Evolutionary conservation across 2,113 vertebrate species (phyloP).

Genomic region (Leiothrix lutea): DNA sequence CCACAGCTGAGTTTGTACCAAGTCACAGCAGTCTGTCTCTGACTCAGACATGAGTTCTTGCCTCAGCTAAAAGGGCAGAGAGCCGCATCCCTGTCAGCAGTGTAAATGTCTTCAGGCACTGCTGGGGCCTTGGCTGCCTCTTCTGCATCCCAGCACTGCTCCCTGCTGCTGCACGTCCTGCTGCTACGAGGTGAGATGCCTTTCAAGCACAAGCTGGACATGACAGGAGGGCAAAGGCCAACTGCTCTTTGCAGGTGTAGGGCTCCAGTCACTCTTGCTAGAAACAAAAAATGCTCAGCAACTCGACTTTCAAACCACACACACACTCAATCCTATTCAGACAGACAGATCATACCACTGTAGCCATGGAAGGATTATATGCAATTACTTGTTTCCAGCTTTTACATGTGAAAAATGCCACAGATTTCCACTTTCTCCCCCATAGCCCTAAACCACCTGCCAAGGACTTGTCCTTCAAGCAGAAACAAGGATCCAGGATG

Average conservation of each 20-base stretch:
- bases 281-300: not conserved
- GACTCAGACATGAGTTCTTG: not conserved
- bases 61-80: not conserved
- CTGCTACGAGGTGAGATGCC: rapidly evolving
- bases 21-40: not conserved
- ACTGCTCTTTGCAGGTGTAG: not conserved
- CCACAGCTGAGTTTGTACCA: not conserved
- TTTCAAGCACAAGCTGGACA: too few species aligned
- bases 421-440: not conserved
- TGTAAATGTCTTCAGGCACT: rapidly evolving
- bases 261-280: rapidly evolving
- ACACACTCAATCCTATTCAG: rapidly evolving
- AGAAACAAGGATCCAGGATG: not conserved
- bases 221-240: not conserved
- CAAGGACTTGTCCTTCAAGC: not conserved
- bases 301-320: rapidly evolving
- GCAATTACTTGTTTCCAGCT: not conserved
- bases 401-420: not conserved
- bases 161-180: not conserved
- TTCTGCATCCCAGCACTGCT: not conserved
- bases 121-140: not conserved
- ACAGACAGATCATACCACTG: not conserved
- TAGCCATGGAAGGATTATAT: not conserved
- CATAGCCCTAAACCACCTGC: not conserved
- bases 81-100: rapidly evolving